These are phyloP conservation scores for Lacanobia oleracea DNA, from an alignment of 2,888 invertebrate species.

Conservation along the genomic window DNA sequence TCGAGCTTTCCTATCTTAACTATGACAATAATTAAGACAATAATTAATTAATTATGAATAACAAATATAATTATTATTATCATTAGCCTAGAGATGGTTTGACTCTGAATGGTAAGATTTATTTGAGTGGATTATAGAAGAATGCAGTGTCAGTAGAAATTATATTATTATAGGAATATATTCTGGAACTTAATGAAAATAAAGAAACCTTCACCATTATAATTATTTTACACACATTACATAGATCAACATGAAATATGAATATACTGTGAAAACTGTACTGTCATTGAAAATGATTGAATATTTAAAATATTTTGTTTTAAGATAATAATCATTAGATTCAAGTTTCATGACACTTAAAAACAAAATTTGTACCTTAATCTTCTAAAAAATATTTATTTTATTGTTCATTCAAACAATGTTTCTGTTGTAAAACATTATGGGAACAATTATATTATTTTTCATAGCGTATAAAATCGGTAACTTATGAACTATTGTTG, in stretches of 20 bases:
- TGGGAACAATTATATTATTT: slow-evolving; percentile 73
- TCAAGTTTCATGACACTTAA: not conserved
- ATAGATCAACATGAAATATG: not conserved
- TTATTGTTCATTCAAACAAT: slow-evolving; percentile 18
- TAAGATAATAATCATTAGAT: not conserved
- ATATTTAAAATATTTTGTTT: slow-evolving; percentile 3
- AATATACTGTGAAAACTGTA: not conserved
- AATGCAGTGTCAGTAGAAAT: slow-evolving; percentile 54
- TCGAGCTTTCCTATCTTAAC: slow-evolving; percentile 86
- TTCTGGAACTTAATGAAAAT: slow-evolving; percentile 23
- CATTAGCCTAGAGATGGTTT: slow-evolving; percentile 63
- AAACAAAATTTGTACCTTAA: not conserved
- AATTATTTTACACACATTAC: slow-evolving; percentile 8
- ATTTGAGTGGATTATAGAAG: slow-evolving; percentile 43
- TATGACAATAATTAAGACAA: slow-evolving; percentile 84
- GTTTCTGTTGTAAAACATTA: slow-evolving; percentile 37
- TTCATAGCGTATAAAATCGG: slow-evolving; percentile 55
- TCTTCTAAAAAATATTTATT: not conserved
- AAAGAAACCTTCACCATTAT: slow-evolving; percentile 19
- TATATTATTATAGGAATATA: slow-evolving; percentile 38
- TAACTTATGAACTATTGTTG: slow-evolving; percentile 74
- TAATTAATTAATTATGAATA: slow-evolving; percentile 67
- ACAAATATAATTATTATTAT: slow-evolving; percentile 44
- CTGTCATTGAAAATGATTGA: not conserved
- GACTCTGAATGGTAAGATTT: slow-evolving; percentile 40